phyloP scores from a whole-genome alignment of 2,888 invertebrate genomes.

The Coecobrya sp. region DNA sequence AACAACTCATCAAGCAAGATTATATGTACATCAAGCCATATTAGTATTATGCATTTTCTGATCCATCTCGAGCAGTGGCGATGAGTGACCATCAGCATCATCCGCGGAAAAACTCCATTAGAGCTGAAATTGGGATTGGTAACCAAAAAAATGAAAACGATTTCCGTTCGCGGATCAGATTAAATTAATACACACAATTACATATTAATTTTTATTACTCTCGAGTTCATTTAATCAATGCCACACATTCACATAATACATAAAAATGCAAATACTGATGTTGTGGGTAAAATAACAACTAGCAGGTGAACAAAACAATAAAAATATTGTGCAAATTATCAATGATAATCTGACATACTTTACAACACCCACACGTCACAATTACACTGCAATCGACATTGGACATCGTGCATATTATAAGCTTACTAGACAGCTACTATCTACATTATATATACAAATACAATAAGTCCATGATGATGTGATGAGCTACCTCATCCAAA shows the following conservation, averaged over 20 bases:
- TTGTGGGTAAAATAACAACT: neutral
- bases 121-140: slow-evolving; percentile 39
- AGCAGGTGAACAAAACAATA: slow-evolving; percentile 36
- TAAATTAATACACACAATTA: slow-evolving; percentile 30
- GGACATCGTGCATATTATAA: neutral
- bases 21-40: slow-evolving; percentile 50
- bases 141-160: slow-evolving; percentile 46
- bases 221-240: slow-evolving; percentile 27
- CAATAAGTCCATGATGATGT: neutral
- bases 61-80: neutral
- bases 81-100: neutral
- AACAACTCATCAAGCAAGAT: slow-evolving; percentile 60
- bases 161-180: slow-evolving; percentile 61
- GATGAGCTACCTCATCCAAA: neutral
- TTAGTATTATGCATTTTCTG: slow-evolving; percentile 30
- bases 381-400: neutral
- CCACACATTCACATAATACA: slow-evolving; percentile 18
- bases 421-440: too few species aligned
- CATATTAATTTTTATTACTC: slow-evolving; percentile 58
- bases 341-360: slow-evolving; percentile 46
- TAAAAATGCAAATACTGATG: slow-evolving; percentile 3
- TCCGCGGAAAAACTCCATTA: neutral
- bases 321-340: slow-evolving; percentile 53
- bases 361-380: slow-evolving; percentile 24
- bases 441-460: neutral